Percentiles rank a stretch among this genome's conserved stretches.
Conservation (phyloP, 2,888 invertebrate genomes). For the Diarsia brunnea region DNA sequence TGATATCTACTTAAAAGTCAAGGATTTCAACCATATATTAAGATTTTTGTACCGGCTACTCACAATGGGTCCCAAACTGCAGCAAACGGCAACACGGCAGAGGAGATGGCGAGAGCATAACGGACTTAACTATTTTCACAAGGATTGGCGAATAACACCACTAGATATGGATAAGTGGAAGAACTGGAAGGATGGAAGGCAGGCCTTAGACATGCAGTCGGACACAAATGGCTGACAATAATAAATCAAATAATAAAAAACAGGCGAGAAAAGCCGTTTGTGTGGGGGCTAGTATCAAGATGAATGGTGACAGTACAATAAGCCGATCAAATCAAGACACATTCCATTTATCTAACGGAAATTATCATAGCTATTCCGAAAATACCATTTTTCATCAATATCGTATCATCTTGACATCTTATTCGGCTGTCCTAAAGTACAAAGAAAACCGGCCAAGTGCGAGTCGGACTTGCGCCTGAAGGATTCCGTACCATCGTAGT, state of each 20-base stretch:
- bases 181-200: too few relatives aligned
- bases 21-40: conserved; percentile 1
- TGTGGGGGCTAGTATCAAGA: conserved; percentile 2
- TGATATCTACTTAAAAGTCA: not conserved
- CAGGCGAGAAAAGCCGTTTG: not conserved
- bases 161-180: too few relatives aligned
- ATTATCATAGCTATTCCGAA: conserved; percentile 56
- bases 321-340: conserved; percentile 1
- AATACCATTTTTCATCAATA: conserved; percentile 57
- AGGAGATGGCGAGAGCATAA: too few relatives aligned
- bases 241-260: too few relatives aligned
- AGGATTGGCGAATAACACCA: too few relatives aligned
- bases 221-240: too few relatives aligned
- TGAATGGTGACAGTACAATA: conserved; percentile 24
- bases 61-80: too few relatives aligned
- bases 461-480: too few relatives aligned
- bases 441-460: conserved; percentile 21
- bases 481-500: too few relatives aligned
- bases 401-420: conserved; percentile 51
- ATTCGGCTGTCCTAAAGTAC: conserved; percentile 38
- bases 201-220: too few relatives aligned
- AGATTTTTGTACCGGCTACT: not conserved
- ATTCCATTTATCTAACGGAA: conserved; percentile 15
- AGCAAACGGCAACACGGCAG: too few relatives aligned
- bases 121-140: too few relatives aligned